Evolutionary conservation across 2,888 invertebrate species (phyloP).

Genomic region (Sialis fuliginosa): DNA sequence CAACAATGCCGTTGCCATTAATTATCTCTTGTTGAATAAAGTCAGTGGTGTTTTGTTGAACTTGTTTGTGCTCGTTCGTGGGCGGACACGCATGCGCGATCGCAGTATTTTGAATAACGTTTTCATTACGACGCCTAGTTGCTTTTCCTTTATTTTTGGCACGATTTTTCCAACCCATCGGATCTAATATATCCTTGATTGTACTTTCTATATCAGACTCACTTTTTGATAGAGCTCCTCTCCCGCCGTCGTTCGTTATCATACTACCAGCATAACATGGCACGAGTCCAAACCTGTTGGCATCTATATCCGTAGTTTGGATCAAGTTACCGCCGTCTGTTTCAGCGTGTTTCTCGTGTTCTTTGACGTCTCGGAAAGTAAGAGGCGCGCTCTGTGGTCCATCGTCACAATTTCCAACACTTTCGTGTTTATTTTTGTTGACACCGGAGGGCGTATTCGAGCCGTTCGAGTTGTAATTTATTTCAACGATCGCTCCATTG

Average conservation of each 20-base stretch:
- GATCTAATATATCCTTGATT: slow-evolving; percentile 1
- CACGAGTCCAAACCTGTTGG: background rate
- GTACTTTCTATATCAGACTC: background rate
- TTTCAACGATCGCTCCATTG: background rate
- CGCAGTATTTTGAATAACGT: too few relatives aligned
- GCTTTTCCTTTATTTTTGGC: background rate
- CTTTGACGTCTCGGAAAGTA: background rate
- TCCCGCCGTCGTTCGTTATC: background rate
- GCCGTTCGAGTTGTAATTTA: background rate
- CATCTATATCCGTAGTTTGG: background rate
- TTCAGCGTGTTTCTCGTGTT: background rate
- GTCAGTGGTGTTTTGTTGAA: too few relatives aligned
- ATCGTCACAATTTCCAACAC: background rate
- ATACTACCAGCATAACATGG: background rate
- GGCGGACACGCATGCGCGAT: too few relatives aligned
- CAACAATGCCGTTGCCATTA: too few relatives aligned
- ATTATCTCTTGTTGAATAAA: background rate
- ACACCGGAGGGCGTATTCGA: background rate
- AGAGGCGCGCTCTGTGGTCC: background rate
- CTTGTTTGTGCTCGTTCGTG: too few relatives aligned
- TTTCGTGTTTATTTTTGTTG: background rate
- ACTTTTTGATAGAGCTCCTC: background rate
- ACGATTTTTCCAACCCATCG: slow-evolving; percentile 3
- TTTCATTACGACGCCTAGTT: background rate
- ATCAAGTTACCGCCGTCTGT: background rate